Percentiles rank a stretch among this genome's conserved stretches.
Evolutionary conservation across 2,888 invertebrate species (phyloP).

Genomic region (Antheraea assamensis): DNA sequence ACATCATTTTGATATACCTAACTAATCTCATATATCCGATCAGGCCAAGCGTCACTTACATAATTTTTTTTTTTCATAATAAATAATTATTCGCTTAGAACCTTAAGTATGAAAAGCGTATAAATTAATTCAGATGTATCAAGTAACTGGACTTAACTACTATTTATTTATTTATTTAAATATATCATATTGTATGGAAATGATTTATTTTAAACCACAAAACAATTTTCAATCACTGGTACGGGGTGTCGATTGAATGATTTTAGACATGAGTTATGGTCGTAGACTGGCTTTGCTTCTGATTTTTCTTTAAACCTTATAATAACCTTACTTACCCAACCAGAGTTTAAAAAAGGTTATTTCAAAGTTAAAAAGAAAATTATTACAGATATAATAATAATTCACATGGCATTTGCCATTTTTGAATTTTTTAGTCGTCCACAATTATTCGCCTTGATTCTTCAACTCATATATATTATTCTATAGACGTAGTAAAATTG

Average conservation of each 20-base stretch:
- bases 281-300: background rate
- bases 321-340: background rate
- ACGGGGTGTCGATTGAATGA: background rate
- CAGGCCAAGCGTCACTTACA: slow-evolving; percentile 51
- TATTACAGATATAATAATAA: background rate
- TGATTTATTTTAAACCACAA: too few species aligned
- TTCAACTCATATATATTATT: background rate
- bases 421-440: background rate
- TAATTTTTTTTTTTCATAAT: slow-evolving; percentile 51
- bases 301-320: background rate
- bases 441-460: background rate
- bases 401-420: background rate
- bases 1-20: slow-evolving; percentile 54
- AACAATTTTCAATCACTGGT: slow-evolving; percentile 16
- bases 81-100: slow-evolving; percentile 75
- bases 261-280: background rate
- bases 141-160: slow-evolving; percentile 60
- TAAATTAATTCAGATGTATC: slow-evolving; percentile 62
- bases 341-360: background rate
- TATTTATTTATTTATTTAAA: slow-evolving; percentile 19
- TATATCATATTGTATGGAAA: slow-evolving; percentile 23
- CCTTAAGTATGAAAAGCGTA: slow-evolving; percentile 78
- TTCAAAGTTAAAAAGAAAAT: background rate
- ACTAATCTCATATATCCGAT: slow-evolving; percentile 71
- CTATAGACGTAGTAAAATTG: background rate